Base-by-base conservation (phyloP, 2,797 vertebrate species). In the Etheostoma nigrum region DNA sequence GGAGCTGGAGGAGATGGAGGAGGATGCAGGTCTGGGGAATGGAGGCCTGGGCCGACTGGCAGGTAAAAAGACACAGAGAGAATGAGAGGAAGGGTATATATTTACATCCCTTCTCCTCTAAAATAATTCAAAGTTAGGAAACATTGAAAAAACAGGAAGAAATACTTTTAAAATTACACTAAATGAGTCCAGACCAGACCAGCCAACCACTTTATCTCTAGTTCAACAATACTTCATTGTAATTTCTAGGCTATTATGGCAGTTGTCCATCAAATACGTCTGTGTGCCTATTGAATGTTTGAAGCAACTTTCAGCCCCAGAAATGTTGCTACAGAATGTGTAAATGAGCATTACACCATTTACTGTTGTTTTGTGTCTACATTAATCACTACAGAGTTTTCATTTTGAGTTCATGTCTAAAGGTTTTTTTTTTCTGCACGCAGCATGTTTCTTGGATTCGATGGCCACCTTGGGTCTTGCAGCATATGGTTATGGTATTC, bases 391-490 rank as follows among this genome's bases (percentile, higher is more conserved):
- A 7, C 1, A 9, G 4, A 45, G 10, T 48, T 30, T 25, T 13
- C 8, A 25, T 59, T 54, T 49, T 15, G 2, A 18, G 70, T 73
- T 44, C 2, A 18, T 52, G 33, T 60, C 13, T 60, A 15, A 61
- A 4, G 21, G 5, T 47, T 47, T 0, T 4, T 36, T 18, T 40
- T 76, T 30, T 78, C 42, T 63, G 18, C 53, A 16, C 30, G 0
- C 83, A 96, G 95, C 95, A 1, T 96, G 95, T 67, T 96, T 96
- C 89, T 27, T 96, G 87, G 95, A 96, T 67, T 96, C 95, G 0
- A 98, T 99, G 98, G 98, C 98, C 9, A 99, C 98, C 0, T 85
- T 99, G 90, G 98, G 98, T 25, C 95, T 99, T 6, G 98, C 98
- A 21, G 98, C 98, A 0, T 99, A 99, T 0, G 98, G 98, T 51